Evolutionary conservation across 1,140 invertebrate species (phyloP), one percentile per base, ranked within the genome.

Genomic region (Daktulosphaira vitifoliae): DNA sequence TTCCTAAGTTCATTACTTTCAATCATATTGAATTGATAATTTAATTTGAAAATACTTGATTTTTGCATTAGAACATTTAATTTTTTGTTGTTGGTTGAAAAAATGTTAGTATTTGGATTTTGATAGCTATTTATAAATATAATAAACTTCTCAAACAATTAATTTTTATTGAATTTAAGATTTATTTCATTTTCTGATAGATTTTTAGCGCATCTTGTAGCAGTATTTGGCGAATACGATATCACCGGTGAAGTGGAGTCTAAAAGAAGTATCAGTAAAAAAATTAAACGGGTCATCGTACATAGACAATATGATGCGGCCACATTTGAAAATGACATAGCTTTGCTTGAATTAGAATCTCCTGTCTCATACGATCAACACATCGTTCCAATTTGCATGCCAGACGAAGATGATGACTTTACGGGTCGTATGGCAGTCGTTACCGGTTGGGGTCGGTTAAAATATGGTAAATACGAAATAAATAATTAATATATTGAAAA

Each of bases 311-410:
- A 94, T 74, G 88, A 94, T 75, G 83, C 89, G 1, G 85, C 86
- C 2, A 93, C 90, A 0, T 94, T 94, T 71, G 90, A 92, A 72
- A 94, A 93, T 71, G 91, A 95, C 72, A 78, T 94, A 68, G 91
- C 90, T 0, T 73, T 95, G 8, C 72, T 93, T 39, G 89, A 93
- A 73, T 72, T 95, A 66, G 91, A 94, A 67, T 81, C 83, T 18
- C 83, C 89, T 0, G 79, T 95, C n/a, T 81, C 84, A 66, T 91
- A 88, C 71, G 88, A 92, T 71, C 80, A 84, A 3, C 89, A 93
- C 73, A 91, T 95, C 66, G 89, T 95, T 11, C 92, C 92, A 1
- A 93, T 95, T 73, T 96, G 92, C 74, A 84, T 96, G 81, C 92
- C 92, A 4, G 77, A 83, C 1, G 87, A 90, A 65, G 77, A 80